Base-by-base conservation (phyloP, 2,888 invertebrate species). In the Oscheius sp. region DNA sequence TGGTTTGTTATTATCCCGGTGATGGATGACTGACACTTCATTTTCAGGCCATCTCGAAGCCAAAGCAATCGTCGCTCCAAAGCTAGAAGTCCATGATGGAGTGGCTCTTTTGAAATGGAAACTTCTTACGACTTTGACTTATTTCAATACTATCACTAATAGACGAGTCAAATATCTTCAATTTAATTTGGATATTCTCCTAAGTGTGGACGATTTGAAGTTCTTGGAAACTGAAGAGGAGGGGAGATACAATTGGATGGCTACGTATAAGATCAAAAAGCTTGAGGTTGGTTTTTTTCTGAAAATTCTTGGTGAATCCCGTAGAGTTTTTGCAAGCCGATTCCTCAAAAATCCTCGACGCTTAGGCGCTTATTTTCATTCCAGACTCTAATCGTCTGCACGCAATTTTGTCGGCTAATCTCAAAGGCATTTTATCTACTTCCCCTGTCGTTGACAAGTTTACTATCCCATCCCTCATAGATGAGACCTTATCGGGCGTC, bases 1-100 rank as follows among this genome's bases (percentile, higher is more conserved):
- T 23, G 68, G 68, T 68, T 23, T 17, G 46, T 65, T 20, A 3
- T 50, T 23, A n/a, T n/a, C n/a, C n/a, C n/a, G n/a, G n/a, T 37
- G 8, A 23, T 2, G 8, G n/a, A 42, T 50, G 17, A 15, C 31
- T 29, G 8, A 33, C 15, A 31, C n/a, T 15, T 31, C 17, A 53
- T 53, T 53, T 65, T 65, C 27, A 65, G 65, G 29, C 27, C 65
- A 53, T 53, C 65, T 65, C 8, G 65, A 65, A 17, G 29, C 65
- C 12, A 39, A 55, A 29, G 53, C 45, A 6, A 53, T 42, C 25
- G 39, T 53, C 1, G 65, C 53, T 6, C 65, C 65, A 6, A 37
- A 31, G 25, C 25, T 65, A 2, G 45, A 65, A 46, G n/a, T 65
- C 17, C 52, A 65, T 23, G 39, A 53, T 10, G 65, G 46, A 2